Evolutionary conservation across 1,140 invertebrate species (phyloP).

Genomic region (Whitmania pigra): DNA sequence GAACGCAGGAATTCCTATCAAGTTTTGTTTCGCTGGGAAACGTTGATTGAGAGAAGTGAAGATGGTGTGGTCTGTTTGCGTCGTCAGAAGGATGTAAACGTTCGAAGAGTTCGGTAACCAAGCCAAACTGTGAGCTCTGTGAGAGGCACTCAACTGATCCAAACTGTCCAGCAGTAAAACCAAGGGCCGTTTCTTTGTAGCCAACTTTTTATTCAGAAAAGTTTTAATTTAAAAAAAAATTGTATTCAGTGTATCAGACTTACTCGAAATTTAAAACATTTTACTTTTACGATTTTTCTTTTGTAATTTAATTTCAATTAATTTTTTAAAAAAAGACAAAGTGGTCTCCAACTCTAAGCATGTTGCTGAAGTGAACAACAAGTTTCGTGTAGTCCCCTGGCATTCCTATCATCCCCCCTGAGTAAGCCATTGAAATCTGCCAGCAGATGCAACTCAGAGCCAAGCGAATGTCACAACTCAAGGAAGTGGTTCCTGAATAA

Average conservation of each 20-base stretch:
- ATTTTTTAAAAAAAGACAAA: too few species aligned
- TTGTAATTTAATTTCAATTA: too few species aligned
- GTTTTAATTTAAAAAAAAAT: too few species aligned
- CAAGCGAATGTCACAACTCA: conserved; percentile 76
- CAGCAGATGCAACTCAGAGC: conserved; percentile 85
- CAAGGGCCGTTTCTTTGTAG: conserved; percentile 22
- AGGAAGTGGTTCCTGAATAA: conserved; percentile 59
- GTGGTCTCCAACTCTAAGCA: conserved; percentile 16
- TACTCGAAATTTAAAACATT: too few species aligned
- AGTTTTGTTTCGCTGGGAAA: conserved; percentile 18
- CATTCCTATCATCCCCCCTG: conserved; percentile 3
- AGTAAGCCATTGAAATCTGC: conserved; percentile 22
- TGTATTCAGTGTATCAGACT: too few species aligned
- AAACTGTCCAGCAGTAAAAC: conserved; percentile 36
- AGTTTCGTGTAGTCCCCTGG: conserved; percentile 20
- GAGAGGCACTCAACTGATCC: conserved; percentile 30
- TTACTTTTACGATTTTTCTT: too few species aligned
- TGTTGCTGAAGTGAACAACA: conserved; percentile 19
- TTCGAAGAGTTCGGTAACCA: conserved; percentile 35
- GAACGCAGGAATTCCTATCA: conserved; percentile 29
- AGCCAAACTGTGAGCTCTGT: conserved; percentile 33
- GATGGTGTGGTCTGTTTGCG: conserved; percentile 25
- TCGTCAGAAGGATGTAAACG: conserved; percentile 27
- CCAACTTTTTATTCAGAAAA: not conserved
- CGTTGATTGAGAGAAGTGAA: conserved; percentile 24